Evolutionary conservation across 2,113 vertebrate species (phyloP).

Genomic region (Meles meles): DNA sequence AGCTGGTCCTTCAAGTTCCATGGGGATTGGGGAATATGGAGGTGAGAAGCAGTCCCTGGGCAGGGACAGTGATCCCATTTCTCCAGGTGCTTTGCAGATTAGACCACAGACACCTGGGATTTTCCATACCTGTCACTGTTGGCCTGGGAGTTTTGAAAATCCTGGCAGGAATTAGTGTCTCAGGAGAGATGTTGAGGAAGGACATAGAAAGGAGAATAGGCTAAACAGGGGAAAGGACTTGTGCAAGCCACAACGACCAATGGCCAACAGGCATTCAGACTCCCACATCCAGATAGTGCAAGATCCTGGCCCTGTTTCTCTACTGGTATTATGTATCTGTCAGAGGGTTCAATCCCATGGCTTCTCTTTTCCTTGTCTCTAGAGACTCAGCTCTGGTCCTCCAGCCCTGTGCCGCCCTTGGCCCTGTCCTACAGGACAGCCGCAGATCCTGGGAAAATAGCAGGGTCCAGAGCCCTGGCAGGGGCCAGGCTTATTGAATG

Average conservation of each 20-base stretch:
- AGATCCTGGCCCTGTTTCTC: background rate
- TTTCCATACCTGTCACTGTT: background rate
- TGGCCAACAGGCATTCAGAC: background rate
- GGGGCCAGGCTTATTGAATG: background rate
- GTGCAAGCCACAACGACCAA: background rate
- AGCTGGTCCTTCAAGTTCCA: background rate
- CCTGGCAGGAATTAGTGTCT: background rate
- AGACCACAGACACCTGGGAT: background rate
- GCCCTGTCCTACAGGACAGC: background rate
- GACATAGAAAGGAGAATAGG: background rate
- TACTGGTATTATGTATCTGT: background rate
- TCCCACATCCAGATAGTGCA: background rate
- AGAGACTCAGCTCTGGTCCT: constrained; percentile 15
- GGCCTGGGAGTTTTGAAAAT: background rate
- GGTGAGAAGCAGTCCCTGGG: background rate
- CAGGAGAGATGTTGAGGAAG: background rate
- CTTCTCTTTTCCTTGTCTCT: constrained; percentile 31
- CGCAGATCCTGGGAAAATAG: constrained; percentile 6
- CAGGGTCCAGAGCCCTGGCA: background rate
- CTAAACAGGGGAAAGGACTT: background rate
- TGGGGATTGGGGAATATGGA: background rate
- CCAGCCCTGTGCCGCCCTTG: background rate
- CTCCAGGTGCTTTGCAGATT: background rate
- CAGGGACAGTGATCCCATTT: background rate
- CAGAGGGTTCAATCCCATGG: background rate